Base-by-base conservation (phyloP, 1,140 invertebrate genomes). In the Sweltsa coloradensis region DNA sequence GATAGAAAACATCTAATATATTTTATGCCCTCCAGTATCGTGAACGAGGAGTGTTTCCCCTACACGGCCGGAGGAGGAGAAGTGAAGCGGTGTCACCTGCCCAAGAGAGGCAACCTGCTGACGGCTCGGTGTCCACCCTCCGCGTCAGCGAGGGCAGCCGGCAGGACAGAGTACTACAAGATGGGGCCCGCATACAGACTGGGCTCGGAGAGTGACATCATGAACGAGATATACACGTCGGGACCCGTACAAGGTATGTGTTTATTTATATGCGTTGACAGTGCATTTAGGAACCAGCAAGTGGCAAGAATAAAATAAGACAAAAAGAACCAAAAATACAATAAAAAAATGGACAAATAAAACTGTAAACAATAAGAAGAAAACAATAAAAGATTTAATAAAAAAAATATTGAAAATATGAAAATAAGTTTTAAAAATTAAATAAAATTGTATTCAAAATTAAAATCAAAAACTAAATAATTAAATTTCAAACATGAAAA, bases 161-260 rank as follows among this genome's bases (percentile, higher is more conserved):
- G 29, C 63, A 78, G 9, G 16, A 5, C 21, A 49, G 46, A 61
- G 59, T 18, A 67, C 41, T 90, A 89, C 63, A 80, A 81, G 53
- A 81, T 85, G 5, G 87, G 85, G 0, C 90, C 91, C 0, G 83
- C 88, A 6, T 91, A 93, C 67, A 74, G 81, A 50, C 67, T 95
- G 13, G 73, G 73, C 25, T 76, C 76, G 37, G 80, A 84, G 57
- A 74, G 76, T 9, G 89, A 91, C 59, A 95, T 97, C 49, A 92
- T 89, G 87, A 76, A 83, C 51, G 91, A 96, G 61, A 93, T 96
- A 37, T 71, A 81, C 60, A 78, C 76, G 18, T 92, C 89, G 36
- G 93, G 93, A 47, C 91, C 92, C n/a, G 89, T 95, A 0, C 92
- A 95, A 80, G 87, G 87, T 90, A 70, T 59, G 39, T 49, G 3